These are phyloP conservation scores for Eupeodes latifasciatus DNA, from an alignment of 2,888 invertebrate species.

Conservation along the genomic window DNA sequence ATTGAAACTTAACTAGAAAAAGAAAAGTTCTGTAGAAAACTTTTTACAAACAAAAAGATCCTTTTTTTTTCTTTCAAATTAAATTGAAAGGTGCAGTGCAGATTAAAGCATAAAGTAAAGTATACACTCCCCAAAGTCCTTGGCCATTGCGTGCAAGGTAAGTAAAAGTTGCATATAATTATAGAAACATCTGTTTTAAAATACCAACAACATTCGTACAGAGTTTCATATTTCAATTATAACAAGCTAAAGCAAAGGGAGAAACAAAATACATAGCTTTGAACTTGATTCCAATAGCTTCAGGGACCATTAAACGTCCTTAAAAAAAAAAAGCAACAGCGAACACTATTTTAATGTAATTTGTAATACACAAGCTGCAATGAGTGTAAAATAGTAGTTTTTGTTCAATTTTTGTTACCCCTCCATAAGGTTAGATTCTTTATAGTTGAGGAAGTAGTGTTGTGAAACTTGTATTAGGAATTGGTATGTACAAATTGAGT, in stretches of 20 bases:
- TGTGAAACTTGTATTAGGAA: no score
- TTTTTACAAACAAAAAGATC: not conserved
- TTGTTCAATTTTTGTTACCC: not conserved
- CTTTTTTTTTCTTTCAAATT: not conserved
- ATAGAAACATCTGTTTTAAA: conserved; percentile 5
- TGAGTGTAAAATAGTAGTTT: conserved; percentile 23
- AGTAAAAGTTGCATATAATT: conserved; percentile 55
- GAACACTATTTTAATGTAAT: conserved; percentile 19
- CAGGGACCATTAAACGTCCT: conserved; percentile 20
- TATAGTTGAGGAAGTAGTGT: no score
- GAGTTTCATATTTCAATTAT: conserved; percentile 61
- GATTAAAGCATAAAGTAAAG: conserved; percentile 7
- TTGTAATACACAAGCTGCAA: conserved; percentile 7
- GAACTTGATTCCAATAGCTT: conserved; percentile 29
- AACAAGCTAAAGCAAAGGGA: conserved; percentile 1
- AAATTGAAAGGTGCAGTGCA: conserved; percentile 16
- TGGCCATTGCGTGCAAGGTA: not conserved
- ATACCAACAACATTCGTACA: not conserved
- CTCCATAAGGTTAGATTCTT: no score
- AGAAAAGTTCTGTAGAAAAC: not conserved
- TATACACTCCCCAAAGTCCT: conserved; percentile 26
- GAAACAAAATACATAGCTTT: conserved; percentile 29
- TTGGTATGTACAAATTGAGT: no score
- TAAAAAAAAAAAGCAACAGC: not conserved
- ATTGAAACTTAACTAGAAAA: not conserved